These are phyloP conservation scores for Microplitis deprimator DNA, from an alignment of 2,888 invertebrate species.

Conservation along the genomic window DNA sequence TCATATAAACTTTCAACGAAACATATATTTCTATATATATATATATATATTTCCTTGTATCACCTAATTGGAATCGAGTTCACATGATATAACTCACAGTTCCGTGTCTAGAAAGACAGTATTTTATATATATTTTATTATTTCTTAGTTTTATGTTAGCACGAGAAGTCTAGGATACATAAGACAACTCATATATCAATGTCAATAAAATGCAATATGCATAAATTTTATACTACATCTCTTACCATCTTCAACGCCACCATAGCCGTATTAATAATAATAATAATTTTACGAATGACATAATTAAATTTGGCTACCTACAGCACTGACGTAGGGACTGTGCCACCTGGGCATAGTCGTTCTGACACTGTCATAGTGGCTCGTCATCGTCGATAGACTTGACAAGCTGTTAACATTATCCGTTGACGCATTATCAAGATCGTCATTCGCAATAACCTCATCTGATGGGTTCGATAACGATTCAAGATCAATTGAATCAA, in stretches of 20 bases:
- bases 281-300: background rate
- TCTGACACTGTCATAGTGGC: conserved; percentile 53
- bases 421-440: conserved; percentile 6
- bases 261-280: background rate
- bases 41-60: background rate
- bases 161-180: background rate
- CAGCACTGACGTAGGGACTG: conserved; percentile 66
- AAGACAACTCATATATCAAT: background rate
- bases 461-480: conserved; percentile 41
- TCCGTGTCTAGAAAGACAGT: background rate
- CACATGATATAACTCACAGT: background rate
- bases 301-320: conserved; percentile 67
- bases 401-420: conserved; percentile 38
- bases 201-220: conserved; percentile 1
- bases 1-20: background rate
- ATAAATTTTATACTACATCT: background rate
- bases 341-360: conserved; percentile 65
- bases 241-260: background rate
- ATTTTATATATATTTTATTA: background rate
- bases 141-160: background rate
- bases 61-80: conserved; percentile 1
- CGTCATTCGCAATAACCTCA: conserved; percentile 24
- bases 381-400: conserved; percentile 41
- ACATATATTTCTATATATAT: background rate
- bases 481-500: conserved; percentile 29